Evolutionary conservation across 2,888 invertebrate species (phyloP), one percentile per base, ranked within the genome.

Genomic region (Agrotis ipsilon): DNA sequence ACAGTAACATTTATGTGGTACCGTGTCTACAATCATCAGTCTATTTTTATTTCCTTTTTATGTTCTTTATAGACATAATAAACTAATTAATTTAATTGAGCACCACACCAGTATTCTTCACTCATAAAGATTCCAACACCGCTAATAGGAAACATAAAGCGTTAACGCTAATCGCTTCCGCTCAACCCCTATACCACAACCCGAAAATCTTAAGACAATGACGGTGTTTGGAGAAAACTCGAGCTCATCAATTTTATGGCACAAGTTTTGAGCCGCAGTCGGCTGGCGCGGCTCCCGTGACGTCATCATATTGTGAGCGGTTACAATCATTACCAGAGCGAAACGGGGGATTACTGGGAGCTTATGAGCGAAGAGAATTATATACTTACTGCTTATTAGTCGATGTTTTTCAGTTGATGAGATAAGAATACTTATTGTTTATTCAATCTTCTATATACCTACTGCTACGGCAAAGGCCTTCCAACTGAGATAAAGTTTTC

Each of bases 211-310:
- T 60, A 55, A 83, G 81, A 82, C 78, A 82, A 80, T 79, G 83
- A 55, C 82, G 62, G 57, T 82, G 78, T 81, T 85, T 77, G 82
- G 71, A 63, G 77, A 78, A 80, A 86, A 84, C 82, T 86, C 68
- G 52, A 68, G 49, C 77, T 75, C 82, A 83, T 87, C 86, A 86
- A 86, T 82, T 83, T 87, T 80, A 86, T 80, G 78, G 77, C 46
- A 24, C 67, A 85, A 85, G 80, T 84, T 85, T 75, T 68, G 57
- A 70, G 70, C 27, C 69, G 55, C 19, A 81, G 75, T 78, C 61
- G 57, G 63, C 61, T 59, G 64, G 69, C 68, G 62, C 43, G 68
- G 59, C 67, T 57, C 49, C 58, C 72, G 68, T 85, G 81, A 73
- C 82, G 78, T 82, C 80, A 78, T 75, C 77, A 75, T 82, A 71